Percentiles rank a stretch among this genome's conserved stretches.
phyloP scores from a whole-genome alignment of 2,113 vertebrate species.

The Prionailurus bengalensis region DNA sequence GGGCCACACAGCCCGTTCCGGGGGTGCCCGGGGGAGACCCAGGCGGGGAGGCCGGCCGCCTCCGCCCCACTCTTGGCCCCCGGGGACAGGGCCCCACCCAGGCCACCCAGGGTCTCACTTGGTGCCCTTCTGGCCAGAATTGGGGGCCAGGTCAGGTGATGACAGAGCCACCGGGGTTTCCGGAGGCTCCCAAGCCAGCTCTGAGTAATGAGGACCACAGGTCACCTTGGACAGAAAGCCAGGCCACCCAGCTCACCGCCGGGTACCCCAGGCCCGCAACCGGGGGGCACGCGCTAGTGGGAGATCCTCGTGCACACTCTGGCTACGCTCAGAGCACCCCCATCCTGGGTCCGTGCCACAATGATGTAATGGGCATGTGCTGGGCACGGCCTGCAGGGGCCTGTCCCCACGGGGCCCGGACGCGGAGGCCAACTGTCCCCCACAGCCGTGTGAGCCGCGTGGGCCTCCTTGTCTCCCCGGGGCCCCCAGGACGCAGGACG shows the following conservation, averaged over 20 bases:
- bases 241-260: rapidly evolving
- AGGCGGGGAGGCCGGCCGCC: background rate
- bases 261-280: background rate
- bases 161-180: background rate
- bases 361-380: rapidly evolving
- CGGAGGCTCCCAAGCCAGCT: background rate
- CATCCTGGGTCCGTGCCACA: background rate
- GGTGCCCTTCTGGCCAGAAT: background rate
- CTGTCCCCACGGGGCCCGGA: background rate
- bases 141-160: background rate
- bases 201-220: background rate
- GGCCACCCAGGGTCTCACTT: rapidly evolving
- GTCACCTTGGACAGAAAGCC: conserved; percentile 31
- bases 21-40: conserved; percentile 77
- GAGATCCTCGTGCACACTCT: background rate
- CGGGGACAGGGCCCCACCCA: background rate
- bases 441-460: background rate
- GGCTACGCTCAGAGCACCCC: rapidly evolving
- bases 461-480: background rate
- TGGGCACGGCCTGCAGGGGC: rapidly evolving
- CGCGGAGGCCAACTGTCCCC: background rate
- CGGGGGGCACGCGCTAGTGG: background rate
- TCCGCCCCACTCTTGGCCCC: background rate
- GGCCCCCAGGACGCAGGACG: background rate
- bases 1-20: background rate